Evolutionary conservation across 2,888 invertebrate genomes (phyloP).

Genomic region (Eilema caniola): DNA sequence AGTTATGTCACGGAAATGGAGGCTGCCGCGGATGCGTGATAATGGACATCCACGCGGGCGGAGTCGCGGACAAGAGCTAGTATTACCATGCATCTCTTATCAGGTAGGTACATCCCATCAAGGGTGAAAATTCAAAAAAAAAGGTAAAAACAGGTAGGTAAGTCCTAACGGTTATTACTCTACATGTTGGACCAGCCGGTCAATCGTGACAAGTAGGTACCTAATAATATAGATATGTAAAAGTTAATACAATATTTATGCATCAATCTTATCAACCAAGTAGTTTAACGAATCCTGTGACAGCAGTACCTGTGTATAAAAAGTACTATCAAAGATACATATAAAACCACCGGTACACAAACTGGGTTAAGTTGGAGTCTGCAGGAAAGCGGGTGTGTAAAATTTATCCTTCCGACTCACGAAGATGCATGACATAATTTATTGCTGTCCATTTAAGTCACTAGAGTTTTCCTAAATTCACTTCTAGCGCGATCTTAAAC

Average conservation of each 20-base stretch:
- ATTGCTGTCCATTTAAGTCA: neutral
- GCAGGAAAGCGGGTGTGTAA: neutral
- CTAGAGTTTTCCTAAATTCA: neutral
- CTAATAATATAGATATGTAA: neutral
- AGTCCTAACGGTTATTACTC: no score
- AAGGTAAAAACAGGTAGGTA: no score
- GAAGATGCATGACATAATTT: neutral
- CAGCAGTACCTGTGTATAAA: neutral
- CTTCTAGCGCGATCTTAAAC: neutral
- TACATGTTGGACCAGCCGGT: no score
- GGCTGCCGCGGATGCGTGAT: no score
- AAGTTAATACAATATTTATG: no score
- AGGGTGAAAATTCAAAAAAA: no score
- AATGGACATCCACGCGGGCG: no score
- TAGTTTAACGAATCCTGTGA: neutral
- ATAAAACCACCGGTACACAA: neutral
- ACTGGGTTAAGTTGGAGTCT: neutral
- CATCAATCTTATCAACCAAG: neutral
- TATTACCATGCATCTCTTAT: no score
- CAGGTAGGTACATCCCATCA: no score
- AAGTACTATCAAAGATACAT: neutral
- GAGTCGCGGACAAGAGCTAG: no score
- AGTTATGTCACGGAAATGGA: no score
- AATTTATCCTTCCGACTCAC: neutral
- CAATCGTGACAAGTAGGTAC: no score